Conservation (phyloP, 2,888 invertebrate genomes). For the Hanleya hanleyi region DNA sequence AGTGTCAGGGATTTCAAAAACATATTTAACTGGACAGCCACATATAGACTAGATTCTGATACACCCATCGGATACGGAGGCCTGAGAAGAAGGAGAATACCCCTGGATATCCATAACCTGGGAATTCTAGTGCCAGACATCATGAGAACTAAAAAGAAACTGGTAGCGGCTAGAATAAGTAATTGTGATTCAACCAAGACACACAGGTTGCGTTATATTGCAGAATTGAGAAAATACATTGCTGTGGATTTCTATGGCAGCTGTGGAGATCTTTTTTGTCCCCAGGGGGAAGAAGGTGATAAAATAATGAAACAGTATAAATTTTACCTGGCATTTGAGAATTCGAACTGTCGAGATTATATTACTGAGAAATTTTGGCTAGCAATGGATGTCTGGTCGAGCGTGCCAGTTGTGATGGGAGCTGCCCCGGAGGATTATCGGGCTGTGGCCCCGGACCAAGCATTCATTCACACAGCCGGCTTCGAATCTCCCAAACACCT, state of each 20-base stretch:
- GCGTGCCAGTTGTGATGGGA: constrained; percentile 2
- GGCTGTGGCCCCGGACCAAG: not conserved
- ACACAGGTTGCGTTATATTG: not conserved
- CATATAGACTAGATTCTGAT: not conserved
- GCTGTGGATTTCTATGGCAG: not conserved
- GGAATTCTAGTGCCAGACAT: no score
- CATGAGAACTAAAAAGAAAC: no score
- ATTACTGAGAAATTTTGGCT: not conserved
- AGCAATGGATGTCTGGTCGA: not conserved
- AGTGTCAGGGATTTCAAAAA: not conserved
- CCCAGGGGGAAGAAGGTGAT: not conserved
- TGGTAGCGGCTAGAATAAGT: not conserved
- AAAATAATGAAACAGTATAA: not conserved
- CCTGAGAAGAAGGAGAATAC: not conserved
- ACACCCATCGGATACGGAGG: not conserved
- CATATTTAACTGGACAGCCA: not conserved
- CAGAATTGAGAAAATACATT: not conserved
- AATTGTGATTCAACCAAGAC: not conserved
- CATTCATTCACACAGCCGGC: not conserved
- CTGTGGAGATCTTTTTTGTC: not conserved
- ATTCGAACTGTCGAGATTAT: not conserved
- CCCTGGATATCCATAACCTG: no score
- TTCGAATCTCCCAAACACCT: constrained; percentile 1
- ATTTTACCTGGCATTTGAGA: not conserved
- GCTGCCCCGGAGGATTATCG: not conserved